Percentiles rank a stretch among this genome's conserved stretches.
phyloP scores from a whole-genome alignment of 2,113 vertebrate species.

The Caloenas nicobarica region DNA sequence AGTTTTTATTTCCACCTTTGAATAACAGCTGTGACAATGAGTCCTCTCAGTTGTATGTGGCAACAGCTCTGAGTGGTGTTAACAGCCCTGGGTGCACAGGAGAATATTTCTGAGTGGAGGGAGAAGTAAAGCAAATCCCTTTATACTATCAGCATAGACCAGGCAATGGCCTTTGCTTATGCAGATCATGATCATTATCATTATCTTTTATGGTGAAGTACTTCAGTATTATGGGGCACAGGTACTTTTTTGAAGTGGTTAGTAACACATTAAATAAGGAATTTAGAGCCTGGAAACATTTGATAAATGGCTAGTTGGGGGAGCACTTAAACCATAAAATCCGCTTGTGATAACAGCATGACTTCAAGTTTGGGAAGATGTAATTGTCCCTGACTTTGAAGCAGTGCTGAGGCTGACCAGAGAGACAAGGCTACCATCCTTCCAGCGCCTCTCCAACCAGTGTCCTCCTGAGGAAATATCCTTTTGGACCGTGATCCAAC shows the following conservation, averaged over 20 bases:
- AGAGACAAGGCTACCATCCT: neutral
- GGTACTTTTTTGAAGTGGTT: slow-evolving; percentile 54
- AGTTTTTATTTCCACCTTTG: neutral
- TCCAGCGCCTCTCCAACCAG: neutral
- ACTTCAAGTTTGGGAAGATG: neutral
- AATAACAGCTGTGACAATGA: neutral
- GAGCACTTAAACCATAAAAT: slow-evolving; percentile 41
- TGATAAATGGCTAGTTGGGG: slow-evolving; percentile 57
- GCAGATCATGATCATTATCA: slow-evolving; percentile 60
- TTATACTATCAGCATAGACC: neutral
- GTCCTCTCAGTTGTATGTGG: neutral
- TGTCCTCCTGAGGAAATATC: neutral
- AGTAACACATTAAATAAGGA: slow-evolving; percentile 63
- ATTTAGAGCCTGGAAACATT: slow-evolving; percentile 37
- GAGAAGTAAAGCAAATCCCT: slow-evolving; percentile 17
- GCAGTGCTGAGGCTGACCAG: neutral
- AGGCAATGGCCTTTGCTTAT: slow-evolving; percentile 59
- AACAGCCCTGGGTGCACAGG: neutral
- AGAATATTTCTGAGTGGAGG: neutral
- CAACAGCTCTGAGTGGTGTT: neutral
- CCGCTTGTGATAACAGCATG: slow-evolving; percentile 4
- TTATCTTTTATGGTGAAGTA: slow-evolving; percentile 63
- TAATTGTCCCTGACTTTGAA: neutral
- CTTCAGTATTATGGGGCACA: slow-evolving; percentile 38
- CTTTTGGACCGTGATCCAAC: no score